phyloP scores from a whole-genome alignment of 1,140 invertebrate species.

The Cydia fagiglandana region DNA sequence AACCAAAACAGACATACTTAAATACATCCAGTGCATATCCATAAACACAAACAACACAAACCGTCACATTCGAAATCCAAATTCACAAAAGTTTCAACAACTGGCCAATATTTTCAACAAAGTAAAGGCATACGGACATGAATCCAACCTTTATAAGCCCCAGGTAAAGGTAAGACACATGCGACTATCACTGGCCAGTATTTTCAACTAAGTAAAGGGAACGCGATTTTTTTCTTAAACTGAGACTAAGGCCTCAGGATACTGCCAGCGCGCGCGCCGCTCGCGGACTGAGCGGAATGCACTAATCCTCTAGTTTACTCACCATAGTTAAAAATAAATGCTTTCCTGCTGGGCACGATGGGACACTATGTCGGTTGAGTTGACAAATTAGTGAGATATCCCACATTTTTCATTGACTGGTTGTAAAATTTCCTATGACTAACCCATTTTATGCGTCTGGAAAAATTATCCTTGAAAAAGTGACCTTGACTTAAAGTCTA shows the following conservation, averaged over 20 bases:
- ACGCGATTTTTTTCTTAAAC: background rate
- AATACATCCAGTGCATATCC: background rate
- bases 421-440: no score
- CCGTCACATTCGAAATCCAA: conserved; percentile 10
- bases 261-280: conserved; percentile 13
- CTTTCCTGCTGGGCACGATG: background rate
- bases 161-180: background rate
- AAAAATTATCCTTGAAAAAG: no score
- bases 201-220: background rate
- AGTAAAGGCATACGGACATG: no score
- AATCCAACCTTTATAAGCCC: no score
- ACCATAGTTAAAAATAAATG: background rate
- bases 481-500: no score
- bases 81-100: background rate
- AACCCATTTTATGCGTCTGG: no score
- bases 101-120: background rate
- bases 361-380: background rate
- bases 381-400: background rate
- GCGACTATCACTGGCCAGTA: background rate
- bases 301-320: background rate
- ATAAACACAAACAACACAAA: conserved; percentile 11
- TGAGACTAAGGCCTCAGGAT: background rate
- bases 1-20: background rate
- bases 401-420: no score
- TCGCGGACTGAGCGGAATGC: conserved; percentile 3